Evolutionary conservation across 2,888 invertebrate genomes (phyloP), one percentile per base, ranked within the genome.

Genomic region (Noctua fimbriata): DNA sequence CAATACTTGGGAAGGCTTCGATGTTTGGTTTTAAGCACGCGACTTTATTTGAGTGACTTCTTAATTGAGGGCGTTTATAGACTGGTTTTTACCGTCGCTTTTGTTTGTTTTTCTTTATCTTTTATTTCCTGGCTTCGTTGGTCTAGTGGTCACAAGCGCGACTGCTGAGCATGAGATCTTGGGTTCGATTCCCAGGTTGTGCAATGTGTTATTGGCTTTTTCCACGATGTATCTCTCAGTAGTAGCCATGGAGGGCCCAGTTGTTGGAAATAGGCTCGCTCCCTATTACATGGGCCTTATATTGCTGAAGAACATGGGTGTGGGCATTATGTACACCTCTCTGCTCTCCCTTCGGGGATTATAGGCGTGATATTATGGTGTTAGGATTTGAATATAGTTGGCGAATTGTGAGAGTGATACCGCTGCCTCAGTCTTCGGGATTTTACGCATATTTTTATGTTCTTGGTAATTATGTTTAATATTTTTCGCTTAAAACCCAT

Each of bases 11-110:
- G 79, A 79, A 71, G 82, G 81, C 84, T 86, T 87, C 78, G 78
- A 86, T 84, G 83, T 89, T 88, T 82, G 84, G 82, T 88, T 88
- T 87, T 78, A 82, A 86, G 74, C 88, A 90, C 87, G 89, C 87
- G 81, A 91, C 81, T 85, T 82, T 76, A 66, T 76, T 81, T 77
- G 67, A 79, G 82, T 81, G 81, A 80, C 79, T 81, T 81, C 78
- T 83, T 85, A 85, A 85, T 88, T 72, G 79, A 16, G 47, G 41
- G 41, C 16, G 14, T 76, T 74, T 76, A 72, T 73, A 1, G 55
- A n/a, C 12, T 49, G 41, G 18, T 49, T 73, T 41, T 66, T 28
- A 28, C 2, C 12, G 32, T 18, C 3, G 0, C 16, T 63, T 14
- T 0, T 76, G 5, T 28, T 65, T 47, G 16, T 69, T 65, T 32